phyloP scores from a whole-genome alignment of 2,888 invertebrate genomes.

The Synanthedon andrenaeformis region DNA sequence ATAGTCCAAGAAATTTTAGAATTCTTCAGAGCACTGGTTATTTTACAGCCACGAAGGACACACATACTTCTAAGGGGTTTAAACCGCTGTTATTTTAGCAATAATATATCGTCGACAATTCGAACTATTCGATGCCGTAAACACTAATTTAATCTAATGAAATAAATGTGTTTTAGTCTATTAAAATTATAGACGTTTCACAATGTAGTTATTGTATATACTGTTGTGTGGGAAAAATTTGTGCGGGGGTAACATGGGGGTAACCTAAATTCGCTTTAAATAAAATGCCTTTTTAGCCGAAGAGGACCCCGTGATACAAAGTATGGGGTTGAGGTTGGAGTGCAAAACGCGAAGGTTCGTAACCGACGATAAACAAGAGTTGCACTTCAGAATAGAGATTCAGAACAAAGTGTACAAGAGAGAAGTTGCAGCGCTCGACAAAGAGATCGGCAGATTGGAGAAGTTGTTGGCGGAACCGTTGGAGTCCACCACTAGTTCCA shows the following conservation, averaged over 20 bases:
- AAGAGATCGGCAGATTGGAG: conserved; percentile 82
- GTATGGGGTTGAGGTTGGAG: conserved; percentile 89
- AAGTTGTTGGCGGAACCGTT: conserved; percentile 73
- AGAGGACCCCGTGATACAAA: conserved; percentile 86
- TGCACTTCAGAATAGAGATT: conserved; percentile 88
- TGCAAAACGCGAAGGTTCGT: conserved; percentile 88
- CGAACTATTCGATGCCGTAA: too few species aligned
- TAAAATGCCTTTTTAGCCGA: conserved; percentile 55
- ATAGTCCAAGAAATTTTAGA: too few species aligned
- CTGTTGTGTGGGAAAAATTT: too few species aligned
- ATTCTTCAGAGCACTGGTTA: too few species aligned
- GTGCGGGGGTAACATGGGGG: not conserved
- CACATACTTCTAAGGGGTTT: too few species aligned
- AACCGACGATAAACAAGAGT: conserved; percentile 84
- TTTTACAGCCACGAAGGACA: too few species aligned
- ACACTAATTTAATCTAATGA: too few species aligned
- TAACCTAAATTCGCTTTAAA: not conserved
- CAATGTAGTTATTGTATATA: too few species aligned
- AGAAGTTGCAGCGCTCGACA: conserved; percentile 83
- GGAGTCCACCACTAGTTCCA: conserved; percentile 69
- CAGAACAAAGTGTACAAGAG: conserved; percentile 90
- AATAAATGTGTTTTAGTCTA: too few species aligned
- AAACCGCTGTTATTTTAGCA: too few species aligned
- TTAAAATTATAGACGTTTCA: too few species aligned
- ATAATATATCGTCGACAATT: too few species aligned